Conservation (phyloP, 2,113 vertebrate genomes). For the Cinclus mexicanus region DNA sequence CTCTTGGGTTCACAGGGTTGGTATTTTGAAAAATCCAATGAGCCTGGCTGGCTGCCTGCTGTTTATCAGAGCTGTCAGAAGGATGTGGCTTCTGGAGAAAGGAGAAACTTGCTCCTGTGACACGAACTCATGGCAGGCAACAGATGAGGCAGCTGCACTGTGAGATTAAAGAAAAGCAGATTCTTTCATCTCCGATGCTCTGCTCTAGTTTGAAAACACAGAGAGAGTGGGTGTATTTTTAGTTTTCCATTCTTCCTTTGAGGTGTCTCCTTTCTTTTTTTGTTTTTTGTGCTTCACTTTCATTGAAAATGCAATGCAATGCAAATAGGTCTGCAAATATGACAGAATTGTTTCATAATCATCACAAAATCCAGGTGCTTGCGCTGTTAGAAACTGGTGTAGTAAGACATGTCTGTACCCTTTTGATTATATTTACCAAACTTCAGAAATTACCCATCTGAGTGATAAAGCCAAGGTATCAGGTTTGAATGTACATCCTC, state of each 20-base stretch:
- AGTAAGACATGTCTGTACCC: neutral
- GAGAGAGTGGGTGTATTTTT: slow-evolving; percentile 4
- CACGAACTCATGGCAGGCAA: neutral
- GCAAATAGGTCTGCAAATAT: neutral
- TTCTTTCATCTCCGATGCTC: slow-evolving; percentile 30
- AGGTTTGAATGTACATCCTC: neutral
- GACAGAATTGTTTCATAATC: neutral
- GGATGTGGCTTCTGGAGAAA: neutral
- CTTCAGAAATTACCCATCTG: neutral
- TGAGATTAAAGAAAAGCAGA: slow-evolving; percentile 37
- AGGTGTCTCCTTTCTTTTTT: neutral
- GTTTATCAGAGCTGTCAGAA: slow-evolving; percentile 7
- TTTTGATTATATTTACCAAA: neutral
- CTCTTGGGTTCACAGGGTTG: neutral
- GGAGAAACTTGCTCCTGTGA: slow-evolving; percentile 8
- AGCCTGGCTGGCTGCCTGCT: neutral
- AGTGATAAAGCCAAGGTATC: neutral
- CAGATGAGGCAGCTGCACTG: slow-evolving; percentile 19
- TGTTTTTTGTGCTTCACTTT: neutral
- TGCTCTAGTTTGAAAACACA: slow-evolving; percentile 20
- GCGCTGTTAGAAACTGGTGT: neutral
- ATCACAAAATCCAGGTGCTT: neutral
- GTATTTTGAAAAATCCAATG: neutral
- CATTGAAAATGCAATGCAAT: neutral
- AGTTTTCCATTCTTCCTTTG: slow-evolving; percentile 23